phyloP scores from a whole-genome alignment of 2,888 invertebrate genomes.

The Thereva nobilitata region DNA sequence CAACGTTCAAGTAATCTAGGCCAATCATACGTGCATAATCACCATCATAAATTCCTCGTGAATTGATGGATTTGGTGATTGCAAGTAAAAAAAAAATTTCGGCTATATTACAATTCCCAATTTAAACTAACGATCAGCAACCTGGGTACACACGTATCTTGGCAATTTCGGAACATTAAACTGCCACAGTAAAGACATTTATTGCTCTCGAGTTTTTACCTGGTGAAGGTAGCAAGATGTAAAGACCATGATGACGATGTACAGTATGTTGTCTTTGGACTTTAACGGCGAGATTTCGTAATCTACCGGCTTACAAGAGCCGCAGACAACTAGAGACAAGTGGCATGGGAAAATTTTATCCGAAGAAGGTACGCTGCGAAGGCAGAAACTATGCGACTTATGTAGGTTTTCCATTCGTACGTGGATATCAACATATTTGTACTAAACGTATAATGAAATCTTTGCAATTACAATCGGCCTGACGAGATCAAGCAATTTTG shows the following conservation, averaged over 20 bases:
- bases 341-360: constrained; percentile 18
- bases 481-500: constrained; percentile 15
- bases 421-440: neutral
- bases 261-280: neutral
- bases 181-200: neutral
- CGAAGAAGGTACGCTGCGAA: neutral
- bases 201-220: no score
- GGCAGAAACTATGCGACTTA: neutral
- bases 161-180: constrained; percentile 12
- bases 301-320: neutral
- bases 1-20: no score
- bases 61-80: no score
- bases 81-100: neutral
- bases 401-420: neutral
- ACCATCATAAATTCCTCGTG: no score
- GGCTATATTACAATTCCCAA: constrained; percentile 2
- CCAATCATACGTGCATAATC: no score
- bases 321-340: neutral
- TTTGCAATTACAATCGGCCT: constrained; percentile 10
- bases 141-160: constrained; percentile 1
- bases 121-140: constrained; percentile 7
- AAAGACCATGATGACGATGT: neutral
- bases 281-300: neutral
- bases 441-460: neutral
- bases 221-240: no score